Evolutionary conservation across 2,797 vertebrate species (phyloP), one percentile per base, ranked within the genome.

Genomic region (Cirrhinus molitorella): DNA sequence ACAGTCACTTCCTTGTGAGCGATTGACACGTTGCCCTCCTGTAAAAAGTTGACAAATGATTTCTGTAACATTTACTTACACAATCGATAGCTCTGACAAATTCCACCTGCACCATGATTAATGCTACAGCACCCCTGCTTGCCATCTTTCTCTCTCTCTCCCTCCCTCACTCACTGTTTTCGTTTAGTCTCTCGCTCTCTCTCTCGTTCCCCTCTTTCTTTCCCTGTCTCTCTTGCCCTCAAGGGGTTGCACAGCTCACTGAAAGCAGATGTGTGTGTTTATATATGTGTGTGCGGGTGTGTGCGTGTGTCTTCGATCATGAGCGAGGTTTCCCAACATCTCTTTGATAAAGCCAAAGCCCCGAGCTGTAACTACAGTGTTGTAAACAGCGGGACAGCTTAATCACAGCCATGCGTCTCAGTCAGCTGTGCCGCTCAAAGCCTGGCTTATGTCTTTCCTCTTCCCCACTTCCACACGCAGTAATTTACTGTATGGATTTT

Each of bases 1-100:
- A 86, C 87, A 86, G 79, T 92, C 88, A 92, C 91, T 85, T 91
- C 86, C 91, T 40, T 82, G 84, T 94, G 92, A 95, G 94, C 93
- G 94, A 96, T 94, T 96, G 94, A 95, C 92, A 91, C 91, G 91
- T 87, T 93, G 92, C 94, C 92, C 92, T 94, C 90, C 87, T 92
- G 91, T 95, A 93, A 96, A 95, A 94, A 95, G 90, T 93, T 95
- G 95, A 97, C 95, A 96, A 97, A 97, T 96, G 95, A 96, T 94
- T 96, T 95, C 91, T 96, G 94, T 97, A 97, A 98, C 97, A 97
- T 97, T 97, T 96, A 95, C 95, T 96, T 97, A 96, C 95, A 94
- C 96, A 96, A 98, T 98, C 96, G 92, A 97, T 97, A 96, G 92
- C 94, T 92, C 94, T 96, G 96, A 97, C 94, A 96, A 97, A 97